Evolutionary conservation across 1,140 invertebrate genomes (phyloP).

Genomic region (Rhizoglyphus robini): DNA sequence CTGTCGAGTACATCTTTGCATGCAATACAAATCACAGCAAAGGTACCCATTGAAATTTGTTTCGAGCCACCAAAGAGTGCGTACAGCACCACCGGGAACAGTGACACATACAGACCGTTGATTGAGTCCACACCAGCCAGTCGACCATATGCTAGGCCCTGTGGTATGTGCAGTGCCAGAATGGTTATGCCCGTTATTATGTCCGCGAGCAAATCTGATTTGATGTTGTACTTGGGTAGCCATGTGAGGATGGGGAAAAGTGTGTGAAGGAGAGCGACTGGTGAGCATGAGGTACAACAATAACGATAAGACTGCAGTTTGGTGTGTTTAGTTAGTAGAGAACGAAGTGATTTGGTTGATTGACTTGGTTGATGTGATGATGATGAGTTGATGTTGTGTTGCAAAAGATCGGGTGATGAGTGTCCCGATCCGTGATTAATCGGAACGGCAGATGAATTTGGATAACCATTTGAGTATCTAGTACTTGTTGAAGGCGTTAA

Average conservation of each 20-base stretch:
- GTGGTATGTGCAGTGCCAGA: slow-evolving; percentile 81
- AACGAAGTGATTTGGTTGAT: neutral
- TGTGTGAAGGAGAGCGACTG: neutral
- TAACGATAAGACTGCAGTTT: neutral
- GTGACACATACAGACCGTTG: slow-evolving; percentile 82
- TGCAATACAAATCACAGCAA: slow-evolving; percentile 32
- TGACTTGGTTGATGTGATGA: neutral
- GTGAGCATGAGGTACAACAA: too few species aligned
- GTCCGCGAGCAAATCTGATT: slow-evolving; percentile 27
- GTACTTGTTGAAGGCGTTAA: neutral
- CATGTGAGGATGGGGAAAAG: slow-evolving; percentile 18
- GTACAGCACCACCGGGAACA: slow-evolving; percentile 81
- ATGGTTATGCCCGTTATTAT: slow-evolving; percentile 56
- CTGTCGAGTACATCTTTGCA: neutral
- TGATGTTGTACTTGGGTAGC: slow-evolving; percentile 15
- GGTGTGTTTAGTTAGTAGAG: neutral
- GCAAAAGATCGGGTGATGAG: neutral
- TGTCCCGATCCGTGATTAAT: neutral
- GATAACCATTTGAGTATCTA: neutral
- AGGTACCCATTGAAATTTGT: slow-evolving; percentile 84
- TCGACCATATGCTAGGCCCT: slow-evolving; percentile 84
- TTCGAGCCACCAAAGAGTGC: slow-evolving; percentile 75
- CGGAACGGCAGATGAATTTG: neutral
- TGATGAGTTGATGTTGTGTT: neutral
- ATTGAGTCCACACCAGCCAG: slow-evolving; percentile 72